Evolutionary conservation across 2,113 vertebrate species (phyloP).

Genomic region (Scalopus aquaticus): DNA sequence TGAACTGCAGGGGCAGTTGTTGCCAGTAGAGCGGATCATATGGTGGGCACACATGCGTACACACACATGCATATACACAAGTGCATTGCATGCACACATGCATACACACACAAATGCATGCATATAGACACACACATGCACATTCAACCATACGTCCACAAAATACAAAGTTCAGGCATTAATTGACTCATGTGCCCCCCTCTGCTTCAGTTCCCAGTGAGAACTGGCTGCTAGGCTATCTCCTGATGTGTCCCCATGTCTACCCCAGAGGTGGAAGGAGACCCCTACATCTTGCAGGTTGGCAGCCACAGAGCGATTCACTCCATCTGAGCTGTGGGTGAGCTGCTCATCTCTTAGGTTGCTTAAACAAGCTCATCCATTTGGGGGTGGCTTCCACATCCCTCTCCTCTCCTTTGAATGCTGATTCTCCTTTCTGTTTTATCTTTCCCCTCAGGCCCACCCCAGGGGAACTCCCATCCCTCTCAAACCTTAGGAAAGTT

Average conservation of each 20-base stretch:
- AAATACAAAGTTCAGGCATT: neutral
- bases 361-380: neutral
- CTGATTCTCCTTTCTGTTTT: neutral
- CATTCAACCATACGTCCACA: neutral
- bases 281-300: too few species aligned
- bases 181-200: accelerated
- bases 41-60: neutral
- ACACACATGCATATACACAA: too few species aligned
- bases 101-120: neutral
- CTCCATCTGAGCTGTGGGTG: neutral
- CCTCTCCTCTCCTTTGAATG: neutral
- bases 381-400: neutral
- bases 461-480: neutral
- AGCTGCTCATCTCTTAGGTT: accelerated
- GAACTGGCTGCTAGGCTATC: accelerated
- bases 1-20: neutral
- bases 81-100: neutral
- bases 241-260: neutral
- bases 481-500: neutral
- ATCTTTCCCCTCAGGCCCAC: neutral
- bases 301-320: neutral
- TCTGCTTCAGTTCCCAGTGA: neutral
- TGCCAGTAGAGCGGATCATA: neutral
- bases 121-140: neutral
- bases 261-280: neutral